Evolutionary conservation across 1,140 invertebrate species (phyloP), one percentile per base, ranked within the genome.

Genomic region (Berghia stephanieae): DNA sequence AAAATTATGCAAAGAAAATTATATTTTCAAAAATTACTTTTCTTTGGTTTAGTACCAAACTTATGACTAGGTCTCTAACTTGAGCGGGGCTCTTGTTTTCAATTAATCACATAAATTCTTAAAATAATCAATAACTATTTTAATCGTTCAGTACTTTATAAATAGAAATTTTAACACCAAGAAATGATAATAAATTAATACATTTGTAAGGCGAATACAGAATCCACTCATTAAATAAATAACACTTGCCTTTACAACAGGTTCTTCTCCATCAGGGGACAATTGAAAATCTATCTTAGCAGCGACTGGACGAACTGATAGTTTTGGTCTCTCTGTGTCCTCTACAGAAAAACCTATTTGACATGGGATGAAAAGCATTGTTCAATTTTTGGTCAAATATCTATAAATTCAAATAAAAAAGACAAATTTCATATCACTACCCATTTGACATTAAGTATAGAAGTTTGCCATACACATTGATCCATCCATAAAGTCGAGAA

Each of bases 291-390:
- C 69, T 24, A 24, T 16, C 52, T 71, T 71, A 27, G 24, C 44
- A 31, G 69, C 24, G 27, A 71, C 5, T 49, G 69, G 69, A n/a
- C 5, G 4, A n/a, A 71, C 43, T 4, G 69, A n/a, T 34, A 71
- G 38, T 5, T 71, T 71, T 49, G 69, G 69, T 42, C 69, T n/a
- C n/a, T 71, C 69, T 24, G 69, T 49, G 24, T 71, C 43, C 2
- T 34, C 24, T 2, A n/a, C 2, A 44, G 69, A 49, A 13, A 71
- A 43, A 16, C 44, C 69, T 71, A 27, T 3, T 34, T 2, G 21
- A n/a, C 6, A 49, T 3, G 31, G 44, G 43, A 3, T 40, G 24
- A n/a, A 36, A 40, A 43, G 16, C 5, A 34, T 38, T 36, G 5
- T 18, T 40, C 16, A 21, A 24, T 40, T 27, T 69, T 42, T 43